Percentiles rank a stretch among this genome's conserved stretches.
These are phyloP conservation scores for Lycocerus yunnanus DNA, from an alignment of 2,888 invertebrate genomes.

Conservation along the genomic window DNA sequence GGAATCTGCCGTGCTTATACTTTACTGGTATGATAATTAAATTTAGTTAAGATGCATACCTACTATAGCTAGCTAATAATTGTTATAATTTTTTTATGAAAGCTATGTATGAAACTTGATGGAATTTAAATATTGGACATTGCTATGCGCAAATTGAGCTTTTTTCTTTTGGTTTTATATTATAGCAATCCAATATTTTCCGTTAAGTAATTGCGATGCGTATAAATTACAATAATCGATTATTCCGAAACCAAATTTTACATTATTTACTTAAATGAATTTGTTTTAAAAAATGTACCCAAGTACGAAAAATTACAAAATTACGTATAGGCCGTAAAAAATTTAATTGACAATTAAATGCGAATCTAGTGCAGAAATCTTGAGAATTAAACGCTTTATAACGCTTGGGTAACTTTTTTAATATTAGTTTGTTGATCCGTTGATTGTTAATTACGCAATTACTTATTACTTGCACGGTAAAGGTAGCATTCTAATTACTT, in stretches of 20 bases:
- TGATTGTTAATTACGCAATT: background rate
- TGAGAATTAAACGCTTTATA: background rate
- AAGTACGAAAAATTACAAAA: background rate
- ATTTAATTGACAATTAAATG: constrained; percentile 2
- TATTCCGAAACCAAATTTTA: background rate
- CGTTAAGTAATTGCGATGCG: background rate
- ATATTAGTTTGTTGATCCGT: background rate
- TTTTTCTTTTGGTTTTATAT: too few relatives aligned
- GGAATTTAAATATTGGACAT: background rate
- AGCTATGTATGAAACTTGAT: background rate
- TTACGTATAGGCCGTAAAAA: background rate
- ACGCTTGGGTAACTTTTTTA: background rate
- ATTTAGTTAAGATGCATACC: background rate
- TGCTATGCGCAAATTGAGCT: background rate
- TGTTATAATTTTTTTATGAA: constrained; percentile 3
- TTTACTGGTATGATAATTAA: background rate
- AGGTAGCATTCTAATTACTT: background rate
- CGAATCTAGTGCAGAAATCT: constrained; percentile 3
- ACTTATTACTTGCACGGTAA: background rate
- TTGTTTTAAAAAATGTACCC: background rate
- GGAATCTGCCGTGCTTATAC: constrained; percentile 12
- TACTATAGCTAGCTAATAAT: too few relatives aligned
- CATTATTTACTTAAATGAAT: background rate
- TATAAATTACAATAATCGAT: background rate
- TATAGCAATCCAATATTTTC: too few relatives aligned